Evolutionary conservation across 2,797 vertebrate genomes (phyloP).

Genomic region (Argya squamiceps): DNA sequence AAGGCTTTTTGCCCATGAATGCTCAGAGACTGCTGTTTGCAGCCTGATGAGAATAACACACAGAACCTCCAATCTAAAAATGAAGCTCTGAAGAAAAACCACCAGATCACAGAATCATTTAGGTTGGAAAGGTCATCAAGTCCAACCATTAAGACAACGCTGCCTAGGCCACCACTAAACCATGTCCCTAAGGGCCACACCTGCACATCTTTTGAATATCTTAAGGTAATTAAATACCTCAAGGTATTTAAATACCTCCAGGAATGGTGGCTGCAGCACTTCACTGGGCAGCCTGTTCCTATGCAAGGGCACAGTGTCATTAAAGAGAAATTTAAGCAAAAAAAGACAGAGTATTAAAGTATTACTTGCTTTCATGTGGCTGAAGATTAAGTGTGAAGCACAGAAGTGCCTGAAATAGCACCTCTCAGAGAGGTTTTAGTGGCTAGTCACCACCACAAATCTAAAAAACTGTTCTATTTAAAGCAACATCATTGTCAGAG

Average conservation of each 20-base stretch:
- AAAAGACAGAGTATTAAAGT: not conserved
- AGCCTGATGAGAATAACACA: not conserved
- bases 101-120: not conserved
- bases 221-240: not conserved
- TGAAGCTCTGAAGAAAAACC: not conserved
- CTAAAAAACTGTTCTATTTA: not conserved
- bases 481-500: not conserved
- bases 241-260: not conserved
- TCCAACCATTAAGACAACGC: fast-evolving
- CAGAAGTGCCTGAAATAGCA: not conserved
- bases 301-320: not conserved
- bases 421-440: not conserved
- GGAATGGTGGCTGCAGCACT: not conserved
- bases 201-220: not conserved
- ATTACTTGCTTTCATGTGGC: not conserved
- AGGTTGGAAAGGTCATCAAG: not conserved
- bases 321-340: not conserved
- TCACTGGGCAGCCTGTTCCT: not conserved
- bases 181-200: not conserved
- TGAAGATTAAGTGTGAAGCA: not conserved
- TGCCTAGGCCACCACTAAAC: not conserved
- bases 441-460: not conserved
- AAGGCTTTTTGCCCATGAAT: not conserved
- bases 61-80: not conserved
- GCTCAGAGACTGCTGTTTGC: not conserved